Evolutionary conservation across 2,888 invertebrate species (phyloP), one percentile per base, ranked within the genome.

Genomic region (Cheilosia soror): DNA sequence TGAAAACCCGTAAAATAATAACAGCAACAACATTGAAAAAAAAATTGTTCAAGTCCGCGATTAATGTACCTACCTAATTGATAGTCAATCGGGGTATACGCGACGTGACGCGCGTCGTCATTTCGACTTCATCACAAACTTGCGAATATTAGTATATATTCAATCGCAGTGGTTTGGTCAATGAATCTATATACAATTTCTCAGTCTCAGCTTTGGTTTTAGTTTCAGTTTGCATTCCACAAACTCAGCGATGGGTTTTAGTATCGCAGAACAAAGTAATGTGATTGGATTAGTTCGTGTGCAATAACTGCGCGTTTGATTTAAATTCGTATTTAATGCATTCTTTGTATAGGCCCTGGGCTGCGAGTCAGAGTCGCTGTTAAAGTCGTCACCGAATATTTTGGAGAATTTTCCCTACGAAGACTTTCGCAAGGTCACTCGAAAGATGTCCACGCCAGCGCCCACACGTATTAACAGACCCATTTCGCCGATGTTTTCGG

Each of bases 381-480:
- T 92, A 47, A 92, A 91, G 87, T 92, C 92, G 62, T 92, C 92
- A 33, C 92, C 92, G 0, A 92, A 92, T 69, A 92, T 92, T 69
- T 88, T 92, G 83, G 92, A 92, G 87, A 92, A 92, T 87, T 92
- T 91, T 66, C 87, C 89, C 6, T 92, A 92, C 90, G 91, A 91
- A 79, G 90, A 92, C 68, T 89, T 90, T 37, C 89, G 88, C n/a
- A 33, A 84, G 25, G 60, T 66, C n/a, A 58, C 72, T 29, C 63
- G 73, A 15, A 80, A 76, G 49, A 87, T 82, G 85, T 79, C 71
- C 25, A 82, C 85, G 33, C 86, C 82, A 25, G 75, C 82, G 57
- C 87, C 78, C 0, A 75, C 47, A 53, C 58, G 75, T 55, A n/a
- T 25, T 5, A 71, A 72, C 11, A 69, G 82, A n/a, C 75, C 88